Evolutionary conservation across 2,113 vertebrate genomes (phyloP).

Genomic region (Rafetus swinhoei): DNA sequence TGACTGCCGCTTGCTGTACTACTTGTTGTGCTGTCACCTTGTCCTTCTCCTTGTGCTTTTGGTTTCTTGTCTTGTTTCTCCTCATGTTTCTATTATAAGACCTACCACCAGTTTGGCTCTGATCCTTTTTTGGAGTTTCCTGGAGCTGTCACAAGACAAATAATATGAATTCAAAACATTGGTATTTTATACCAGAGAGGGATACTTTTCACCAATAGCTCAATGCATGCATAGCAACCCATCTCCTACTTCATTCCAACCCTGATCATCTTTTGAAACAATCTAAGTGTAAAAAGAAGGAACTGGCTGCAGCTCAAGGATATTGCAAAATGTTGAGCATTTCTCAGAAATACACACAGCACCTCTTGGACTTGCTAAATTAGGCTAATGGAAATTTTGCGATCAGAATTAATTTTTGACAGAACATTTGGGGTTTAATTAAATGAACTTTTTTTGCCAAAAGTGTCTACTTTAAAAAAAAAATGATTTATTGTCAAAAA

Average conservation of each 20-base stretch:
- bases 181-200: not conserved
- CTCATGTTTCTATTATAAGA: not conserved
- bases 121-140: not conserved
- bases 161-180: accelerated
- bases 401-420: not conserved
- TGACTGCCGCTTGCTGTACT: not conserved
- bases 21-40: conserved; percentile 1
- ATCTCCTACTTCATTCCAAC: not conserved
- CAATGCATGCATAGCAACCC: not conserved
- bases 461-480: accelerated
- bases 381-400: not conserved
- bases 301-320: not conserved
- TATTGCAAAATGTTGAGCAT: accelerated
- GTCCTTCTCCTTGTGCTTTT: not conserved
- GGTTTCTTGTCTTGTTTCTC: not conserved
- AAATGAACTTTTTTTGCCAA: accelerated
- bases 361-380: not conserved
- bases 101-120: not conserved
- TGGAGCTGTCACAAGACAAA: not conserved
- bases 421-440: accelerated
- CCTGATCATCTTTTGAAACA: not conserved
- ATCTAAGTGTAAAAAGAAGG: not conserved
- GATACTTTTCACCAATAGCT: not conserved
- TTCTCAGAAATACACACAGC: not conserved
- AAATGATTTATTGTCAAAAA: not conserved